Percentiles rank a stretch among this genome's conserved stretches.
phyloP scores from a whole-genome alignment of 2,888 invertebrate species.

The Habroteleia sp. region DNA sequence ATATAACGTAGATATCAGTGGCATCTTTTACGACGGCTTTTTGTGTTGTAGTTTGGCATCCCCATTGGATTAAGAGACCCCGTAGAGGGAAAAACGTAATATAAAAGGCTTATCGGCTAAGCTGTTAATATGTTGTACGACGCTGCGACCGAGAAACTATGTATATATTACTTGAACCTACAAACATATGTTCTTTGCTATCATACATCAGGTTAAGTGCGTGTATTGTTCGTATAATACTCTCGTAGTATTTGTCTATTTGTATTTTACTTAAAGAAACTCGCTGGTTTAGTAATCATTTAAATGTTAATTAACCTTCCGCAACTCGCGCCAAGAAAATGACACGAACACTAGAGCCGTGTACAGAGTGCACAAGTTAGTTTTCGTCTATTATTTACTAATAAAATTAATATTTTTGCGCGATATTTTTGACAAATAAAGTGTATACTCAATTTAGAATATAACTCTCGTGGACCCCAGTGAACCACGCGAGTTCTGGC shows the following conservation, averaged over 20 bases:
- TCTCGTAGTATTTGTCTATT: constrained; percentile 17
- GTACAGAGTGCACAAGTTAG: too few species aligned
- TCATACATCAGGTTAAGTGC: constrained; percentile 68
- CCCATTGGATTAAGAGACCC: constrained; percentile 80
- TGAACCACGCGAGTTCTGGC: too few species aligned
- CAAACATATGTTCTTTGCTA: constrained; percentile 77
- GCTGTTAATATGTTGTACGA: constrained; percentile 81
- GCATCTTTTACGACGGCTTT: constrained; percentile 60
- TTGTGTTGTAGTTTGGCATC: constrained; percentile 66
- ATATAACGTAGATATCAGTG: constrained; percentile 58
- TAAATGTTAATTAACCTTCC: too few species aligned
- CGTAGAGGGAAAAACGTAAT: constrained; percentile 81
- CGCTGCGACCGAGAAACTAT: constrained; percentile 75
- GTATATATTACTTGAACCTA: constrained; percentile 76
- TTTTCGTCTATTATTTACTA: too few species aligned
- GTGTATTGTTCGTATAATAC: constrained; percentile 59
- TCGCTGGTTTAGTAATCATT: too few species aligned
- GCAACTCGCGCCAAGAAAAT: too few species aligned
- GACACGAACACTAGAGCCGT: too few species aligned
- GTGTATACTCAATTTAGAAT: too few species aligned
- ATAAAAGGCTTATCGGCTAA: constrained; percentile 81
- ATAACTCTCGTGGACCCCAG: too few species aligned
- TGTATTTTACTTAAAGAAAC: too few species aligned
- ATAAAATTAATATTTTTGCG: too few species aligned
- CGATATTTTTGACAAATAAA: too few species aligned